Conservation (phyloP, 1,140 invertebrate species). For the Hycleus cichorii region DNA sequence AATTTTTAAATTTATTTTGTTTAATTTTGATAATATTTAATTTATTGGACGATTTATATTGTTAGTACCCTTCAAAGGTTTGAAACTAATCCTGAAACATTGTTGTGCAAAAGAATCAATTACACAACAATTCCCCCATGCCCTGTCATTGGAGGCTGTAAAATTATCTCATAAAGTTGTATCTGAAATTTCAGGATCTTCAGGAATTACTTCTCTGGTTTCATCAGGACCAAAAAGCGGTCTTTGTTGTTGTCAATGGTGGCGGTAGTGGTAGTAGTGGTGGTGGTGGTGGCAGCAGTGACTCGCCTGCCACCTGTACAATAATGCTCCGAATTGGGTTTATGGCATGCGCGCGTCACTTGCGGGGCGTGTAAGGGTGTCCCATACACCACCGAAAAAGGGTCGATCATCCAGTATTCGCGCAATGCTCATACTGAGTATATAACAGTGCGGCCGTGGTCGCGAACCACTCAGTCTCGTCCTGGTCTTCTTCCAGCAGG, state of each 20-base stretch:
- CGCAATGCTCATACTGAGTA: conserved; percentile 35
- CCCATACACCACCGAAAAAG: conserved; percentile 16
- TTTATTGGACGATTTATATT: not conserved
- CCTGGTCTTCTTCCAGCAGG: conserved; percentile 16
- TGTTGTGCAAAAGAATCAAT: not conserved
- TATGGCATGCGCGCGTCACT: no score
- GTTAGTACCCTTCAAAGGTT: not conserved
- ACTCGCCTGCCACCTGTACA: conserved; percentile 33
- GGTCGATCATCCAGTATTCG: conserved; percentile 36
- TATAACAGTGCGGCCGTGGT: conserved; percentile 32
- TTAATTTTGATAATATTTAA: not conserved
- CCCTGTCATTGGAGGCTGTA: no score
- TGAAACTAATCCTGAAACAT: not conserved
- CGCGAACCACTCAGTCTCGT: conserved; percentile 29
- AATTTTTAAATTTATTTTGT: no score
- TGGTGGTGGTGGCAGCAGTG: not conserved
- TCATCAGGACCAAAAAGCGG: no score
- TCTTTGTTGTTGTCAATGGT: not conserved
- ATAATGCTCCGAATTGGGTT: no score
- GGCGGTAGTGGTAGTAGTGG: not conserved
- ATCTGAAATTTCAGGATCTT: no score
- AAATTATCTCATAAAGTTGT: no score
- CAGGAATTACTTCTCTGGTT: no score
- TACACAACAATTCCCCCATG: no score
- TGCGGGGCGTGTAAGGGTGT: conserved; percentile 10